Percentiles rank a stretch among this genome's conserved stretches.
phyloP scores from a whole-genome alignment of 2,797 vertebrate species.

The Knipowitschia caucasica region DNA sequence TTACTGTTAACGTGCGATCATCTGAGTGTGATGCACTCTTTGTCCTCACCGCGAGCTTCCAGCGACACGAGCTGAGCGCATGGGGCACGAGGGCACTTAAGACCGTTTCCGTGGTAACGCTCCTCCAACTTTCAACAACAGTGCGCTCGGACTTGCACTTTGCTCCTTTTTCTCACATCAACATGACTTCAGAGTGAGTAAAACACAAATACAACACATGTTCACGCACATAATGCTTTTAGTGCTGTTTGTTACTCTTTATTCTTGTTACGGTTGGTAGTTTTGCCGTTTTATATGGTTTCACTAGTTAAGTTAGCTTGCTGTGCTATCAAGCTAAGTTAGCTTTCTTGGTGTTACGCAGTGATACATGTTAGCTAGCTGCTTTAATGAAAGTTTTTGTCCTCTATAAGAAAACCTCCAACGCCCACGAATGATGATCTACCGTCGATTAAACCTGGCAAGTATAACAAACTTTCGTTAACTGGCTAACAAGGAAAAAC shows the following conservation, averaged over 20 bases:
- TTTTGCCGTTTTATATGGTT: neutral
- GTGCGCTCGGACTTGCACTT: neutral
- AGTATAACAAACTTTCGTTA: constrained; percentile 51
- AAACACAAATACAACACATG: neutral
- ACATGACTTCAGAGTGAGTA: constrained; percentile 53
- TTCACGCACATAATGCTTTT: neutral
- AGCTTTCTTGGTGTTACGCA: no score
- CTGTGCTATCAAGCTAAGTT: neutral
- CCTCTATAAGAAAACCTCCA: constrained; percentile 44
- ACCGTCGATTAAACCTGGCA: constrained; percentile 45
- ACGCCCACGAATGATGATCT: constrained; percentile 25
- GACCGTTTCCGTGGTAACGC: constrained; percentile 54
- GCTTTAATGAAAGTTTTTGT: neutral
- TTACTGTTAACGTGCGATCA: no score
- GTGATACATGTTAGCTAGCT: no score
- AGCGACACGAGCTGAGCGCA: neutral
- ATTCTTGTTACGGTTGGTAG: neutral
- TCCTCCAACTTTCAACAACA: constrained; percentile 38
- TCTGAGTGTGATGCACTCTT: no score
- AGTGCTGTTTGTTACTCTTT: neutral
- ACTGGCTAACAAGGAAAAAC: no score
- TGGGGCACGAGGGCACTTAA: neutral
- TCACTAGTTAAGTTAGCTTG: neutral
- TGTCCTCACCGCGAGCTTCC: neutral
- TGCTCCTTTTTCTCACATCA: neutral